phyloP scores from a whole-genome alignment of 2,797 vertebrate species.

The Coreius guichenoti region DNA sequence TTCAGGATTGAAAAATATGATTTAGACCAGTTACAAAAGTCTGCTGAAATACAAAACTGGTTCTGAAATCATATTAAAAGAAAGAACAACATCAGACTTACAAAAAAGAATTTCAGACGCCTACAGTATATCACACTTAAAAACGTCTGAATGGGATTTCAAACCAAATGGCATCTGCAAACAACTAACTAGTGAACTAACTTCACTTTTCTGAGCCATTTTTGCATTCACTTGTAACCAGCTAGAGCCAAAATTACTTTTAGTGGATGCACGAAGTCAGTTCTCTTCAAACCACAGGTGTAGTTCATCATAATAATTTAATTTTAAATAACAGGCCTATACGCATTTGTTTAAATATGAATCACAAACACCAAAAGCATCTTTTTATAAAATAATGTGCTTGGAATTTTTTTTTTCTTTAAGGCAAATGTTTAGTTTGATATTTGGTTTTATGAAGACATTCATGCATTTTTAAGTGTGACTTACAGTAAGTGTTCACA shows the following conservation, averaged over 20 bases:
- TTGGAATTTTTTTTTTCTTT: neutral
- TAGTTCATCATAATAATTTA: neutral
- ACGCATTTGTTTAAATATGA: neutral
- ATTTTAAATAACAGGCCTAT: neutral
- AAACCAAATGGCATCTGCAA: neutral
- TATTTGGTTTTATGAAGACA: neutral
- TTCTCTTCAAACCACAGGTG: neutral
- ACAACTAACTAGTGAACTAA: neutral
- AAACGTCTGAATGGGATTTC: neutral
- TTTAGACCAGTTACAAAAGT: neutral
- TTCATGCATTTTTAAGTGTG: neutral
- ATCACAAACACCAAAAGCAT: neutral
- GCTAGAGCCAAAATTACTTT: neutral
- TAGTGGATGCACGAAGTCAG: neutral
- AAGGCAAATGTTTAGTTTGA: neutral
- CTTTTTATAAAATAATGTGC: neutral
- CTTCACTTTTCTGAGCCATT: neutral
- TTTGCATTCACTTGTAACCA: neutral
- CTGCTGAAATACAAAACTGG: neutral
- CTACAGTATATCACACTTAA: neutral
- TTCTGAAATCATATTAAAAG: neutral
- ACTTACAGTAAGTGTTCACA: neutral
- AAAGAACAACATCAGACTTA: neutral
- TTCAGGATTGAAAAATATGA: neutral
- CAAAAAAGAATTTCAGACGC: neutral